These are phyloP conservation scores for Eurypyga helias DNA, from an alignment of 2,113 vertebrate species.

Conservation along the genomic window DNA sequence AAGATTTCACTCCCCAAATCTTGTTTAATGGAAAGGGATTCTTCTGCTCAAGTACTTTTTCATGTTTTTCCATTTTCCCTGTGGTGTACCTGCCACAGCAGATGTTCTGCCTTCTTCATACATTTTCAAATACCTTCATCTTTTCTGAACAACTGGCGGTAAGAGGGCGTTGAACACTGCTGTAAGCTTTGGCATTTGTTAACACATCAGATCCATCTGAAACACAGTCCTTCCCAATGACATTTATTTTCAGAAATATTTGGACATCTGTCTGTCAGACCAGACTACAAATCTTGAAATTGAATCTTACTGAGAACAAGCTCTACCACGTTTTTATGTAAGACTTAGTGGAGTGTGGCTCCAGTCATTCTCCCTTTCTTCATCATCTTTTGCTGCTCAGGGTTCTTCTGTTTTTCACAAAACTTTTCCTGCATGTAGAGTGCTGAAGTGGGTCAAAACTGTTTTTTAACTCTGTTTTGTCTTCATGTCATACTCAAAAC, in stretches of 20 bases:
- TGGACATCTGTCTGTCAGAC: background rate
- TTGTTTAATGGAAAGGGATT: background rate
- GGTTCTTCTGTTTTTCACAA: background rate
- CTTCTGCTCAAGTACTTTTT: background rate
- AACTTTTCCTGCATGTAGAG: background rate
- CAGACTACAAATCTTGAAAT: background rate
- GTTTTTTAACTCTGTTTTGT: background rate
- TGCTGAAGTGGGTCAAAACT: background rate
- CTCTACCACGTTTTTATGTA: background rate
- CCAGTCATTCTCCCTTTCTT: background rate
- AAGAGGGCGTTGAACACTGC: background rate
- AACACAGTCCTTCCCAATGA: background rate
- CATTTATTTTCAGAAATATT: slow-evolving; percentile 15
- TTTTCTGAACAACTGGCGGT: background rate
- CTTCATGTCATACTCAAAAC: background rate
- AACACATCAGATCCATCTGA: background rate
- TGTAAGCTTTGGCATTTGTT: background rate
- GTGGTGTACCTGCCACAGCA: background rate
- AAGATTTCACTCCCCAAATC: background rate
- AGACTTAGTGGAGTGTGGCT: background rate
- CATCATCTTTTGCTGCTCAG: background rate
- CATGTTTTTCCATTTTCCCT: background rate
- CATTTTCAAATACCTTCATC: background rate
- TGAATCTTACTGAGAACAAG: background rate
- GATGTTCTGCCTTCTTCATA: background rate